phyloP scores from a whole-genome alignment of 35 echinoderm and acorn worm species.

The Heliocidaris tuberculata region DNA sequence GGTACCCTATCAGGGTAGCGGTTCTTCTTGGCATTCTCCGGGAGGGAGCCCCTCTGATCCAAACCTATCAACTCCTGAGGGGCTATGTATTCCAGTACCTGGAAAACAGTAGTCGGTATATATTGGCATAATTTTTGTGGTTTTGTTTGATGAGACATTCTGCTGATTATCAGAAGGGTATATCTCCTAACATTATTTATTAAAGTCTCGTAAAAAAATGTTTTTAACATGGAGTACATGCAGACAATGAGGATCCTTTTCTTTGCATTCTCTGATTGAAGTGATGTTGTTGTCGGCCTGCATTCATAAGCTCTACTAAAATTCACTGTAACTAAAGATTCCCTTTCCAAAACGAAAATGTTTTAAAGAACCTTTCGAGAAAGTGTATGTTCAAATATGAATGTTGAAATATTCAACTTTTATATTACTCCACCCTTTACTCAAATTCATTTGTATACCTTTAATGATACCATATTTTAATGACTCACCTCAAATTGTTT shows the following conservation, averaged over 20 bases:
- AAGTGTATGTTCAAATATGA: background rate
- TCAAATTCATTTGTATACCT: background rate
- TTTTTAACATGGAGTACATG: too few relatives aligned
- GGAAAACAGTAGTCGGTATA: background rate
- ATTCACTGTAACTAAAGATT: too few relatives aligned
- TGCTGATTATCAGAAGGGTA: background rate
- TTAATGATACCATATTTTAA: too few relatives aligned
- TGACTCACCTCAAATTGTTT: slow-evolving; percentile 24
- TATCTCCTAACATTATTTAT: too few relatives aligned
- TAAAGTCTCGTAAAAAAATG: too few relatives aligned
- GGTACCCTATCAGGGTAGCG: slow-evolving; percentile 13
- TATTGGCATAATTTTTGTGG: background rate
- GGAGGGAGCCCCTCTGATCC: background rate
- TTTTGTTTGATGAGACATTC: background rate
- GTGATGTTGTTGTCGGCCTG: too few relatives aligned
- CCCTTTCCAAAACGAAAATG: too few relatives aligned
- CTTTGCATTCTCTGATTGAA: too few relatives aligned
- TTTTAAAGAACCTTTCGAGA: too few relatives aligned
- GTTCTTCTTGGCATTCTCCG: background rate
- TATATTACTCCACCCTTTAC: background rate
- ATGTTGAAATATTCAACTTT: background rate
- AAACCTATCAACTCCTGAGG: background rate
- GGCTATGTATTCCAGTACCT: background rate
- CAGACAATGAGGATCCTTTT: too few relatives aligned
- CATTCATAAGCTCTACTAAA: too few relatives aligned